phyloP scores from a whole-genome alignment of 2,797 vertebrate species.

The Diplodus puntazzo region DNA sequence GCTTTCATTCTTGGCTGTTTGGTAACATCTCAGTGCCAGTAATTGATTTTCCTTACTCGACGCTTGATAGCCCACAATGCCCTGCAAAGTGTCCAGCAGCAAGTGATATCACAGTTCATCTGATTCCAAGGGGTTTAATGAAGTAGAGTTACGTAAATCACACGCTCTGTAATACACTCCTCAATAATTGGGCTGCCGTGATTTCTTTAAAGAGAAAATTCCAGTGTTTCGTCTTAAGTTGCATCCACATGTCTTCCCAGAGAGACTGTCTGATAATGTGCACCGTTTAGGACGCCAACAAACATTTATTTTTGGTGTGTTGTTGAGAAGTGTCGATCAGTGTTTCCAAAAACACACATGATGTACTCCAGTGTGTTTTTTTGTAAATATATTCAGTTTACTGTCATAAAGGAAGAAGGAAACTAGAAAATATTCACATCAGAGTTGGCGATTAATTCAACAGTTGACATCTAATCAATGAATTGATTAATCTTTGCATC shows the following conservation, averaged over 20 bases:
- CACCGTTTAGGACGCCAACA: not conserved
- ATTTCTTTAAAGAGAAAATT: not conserved
- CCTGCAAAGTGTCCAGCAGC: slow-evolving; percentile 50
- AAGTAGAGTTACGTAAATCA: slow-evolving; percentile 38
- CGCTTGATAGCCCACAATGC: slow-evolving; percentile 48
- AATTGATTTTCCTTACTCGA: slow-evolving; percentile 68
- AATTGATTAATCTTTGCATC: too few relatives aligned
- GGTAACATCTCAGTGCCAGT: slow-evolving; percentile 61
- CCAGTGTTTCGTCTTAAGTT: not conserved
- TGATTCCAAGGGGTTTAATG: slow-evolving; percentile 32
- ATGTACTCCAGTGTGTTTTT: too few relatives aligned
- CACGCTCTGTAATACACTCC: not conserved
- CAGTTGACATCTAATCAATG: too few relatives aligned
- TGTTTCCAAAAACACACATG: too few relatives aligned
- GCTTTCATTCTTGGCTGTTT: slow-evolving; percentile 61
- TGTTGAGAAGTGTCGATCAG: too few relatives aligned
- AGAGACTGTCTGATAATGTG: not conserved
- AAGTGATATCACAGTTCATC: slow-evolving; percentile 51
- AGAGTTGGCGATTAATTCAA: too few relatives aligned
- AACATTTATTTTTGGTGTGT: too few relatives aligned
- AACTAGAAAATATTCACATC: too few relatives aligned
- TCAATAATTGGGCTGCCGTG: slow-evolving; percentile 21
- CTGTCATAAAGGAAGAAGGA: too few relatives aligned
- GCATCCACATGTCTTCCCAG: not conserved
- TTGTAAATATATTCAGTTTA: too few relatives aligned